Evolutionary conservation across 2,888 invertebrate species (phyloP).

Genomic region (Boloria selene): DNA sequence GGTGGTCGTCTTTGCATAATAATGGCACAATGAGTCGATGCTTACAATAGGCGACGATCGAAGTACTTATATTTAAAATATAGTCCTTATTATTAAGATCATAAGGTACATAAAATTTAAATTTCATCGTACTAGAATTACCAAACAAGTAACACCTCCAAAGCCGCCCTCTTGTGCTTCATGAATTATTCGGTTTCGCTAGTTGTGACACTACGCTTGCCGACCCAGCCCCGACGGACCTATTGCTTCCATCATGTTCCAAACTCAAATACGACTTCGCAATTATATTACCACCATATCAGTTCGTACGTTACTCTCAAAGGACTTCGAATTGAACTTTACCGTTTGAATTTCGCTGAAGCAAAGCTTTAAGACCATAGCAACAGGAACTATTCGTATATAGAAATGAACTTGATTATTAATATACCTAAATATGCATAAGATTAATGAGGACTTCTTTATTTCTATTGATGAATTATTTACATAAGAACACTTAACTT

Average conservation of each 20-base stretch:
- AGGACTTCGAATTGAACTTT: slow-evolving; percentile 10
- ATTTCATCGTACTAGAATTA: slow-evolving; percentile 48
- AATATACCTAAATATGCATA: no score
- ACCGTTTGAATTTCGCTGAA: slow-evolving; percentile 9
- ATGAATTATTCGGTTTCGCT: slow-evolving; percentile 68
- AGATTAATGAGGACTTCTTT: no score
- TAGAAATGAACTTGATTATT: not conserved
- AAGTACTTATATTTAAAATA: slow-evolving; percentile 5
- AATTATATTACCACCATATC: slow-evolving; percentile 25
- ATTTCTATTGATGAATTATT: no score
- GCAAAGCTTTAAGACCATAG: not conserved
- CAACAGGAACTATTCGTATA: not conserved
- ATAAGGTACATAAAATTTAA: slow-evolving; percentile 22
- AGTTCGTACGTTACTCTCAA: not conserved
- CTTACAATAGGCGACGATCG: slow-evolving; percentile 41
- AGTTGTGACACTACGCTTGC: slow-evolving; percentile 60
- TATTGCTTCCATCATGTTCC: slow-evolving; percentile 40
- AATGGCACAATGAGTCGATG: slow-evolving; percentile 69
- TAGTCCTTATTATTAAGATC: slow-evolving; percentile 18
- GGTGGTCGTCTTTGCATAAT: slow-evolving; percentile 74
- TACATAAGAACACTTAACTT: no score
- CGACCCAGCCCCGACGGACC: slow-evolving; percentile 39
- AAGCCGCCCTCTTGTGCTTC: slow-evolving; percentile 58
- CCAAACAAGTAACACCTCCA: slow-evolving; percentile 71
- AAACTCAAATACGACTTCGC: slow-evolving; percentile 24